These are phyloP conservation scores for Colostygia pectinataria DNA, from an alignment of 2,888 invertebrate species.

Conservation along the genomic window DNA sequence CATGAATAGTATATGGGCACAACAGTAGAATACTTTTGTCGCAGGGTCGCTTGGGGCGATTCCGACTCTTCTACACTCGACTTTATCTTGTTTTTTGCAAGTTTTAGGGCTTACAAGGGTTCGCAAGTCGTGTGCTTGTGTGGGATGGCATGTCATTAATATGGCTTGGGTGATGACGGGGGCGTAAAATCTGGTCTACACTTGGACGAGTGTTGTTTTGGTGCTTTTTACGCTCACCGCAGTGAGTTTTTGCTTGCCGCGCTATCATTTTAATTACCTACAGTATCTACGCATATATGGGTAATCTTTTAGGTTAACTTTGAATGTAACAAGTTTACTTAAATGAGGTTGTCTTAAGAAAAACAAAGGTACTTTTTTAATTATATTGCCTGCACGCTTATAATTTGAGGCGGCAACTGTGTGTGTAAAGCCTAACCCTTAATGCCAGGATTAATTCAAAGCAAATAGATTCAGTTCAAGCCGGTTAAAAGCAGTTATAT, in stretches of 20 bases:
- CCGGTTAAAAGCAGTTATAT: slow-evolving; percentile 22
- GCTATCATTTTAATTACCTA: too few species aligned
- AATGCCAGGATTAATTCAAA: neutral
- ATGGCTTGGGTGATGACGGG: slow-evolving; percentile 1
- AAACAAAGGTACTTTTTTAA: too few species aligned
- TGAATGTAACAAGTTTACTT: too few species aligned
- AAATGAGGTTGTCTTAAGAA: too few species aligned
- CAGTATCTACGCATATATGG: too few species aligned
- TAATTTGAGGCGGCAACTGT: neutral
- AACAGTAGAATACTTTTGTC: slow-evolving; percentile 27
- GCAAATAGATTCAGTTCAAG: slow-evolving; percentile 15
- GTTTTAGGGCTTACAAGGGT: slow-evolving; percentile 24
- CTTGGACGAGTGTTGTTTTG: neutral
- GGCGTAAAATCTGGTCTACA: neutral
- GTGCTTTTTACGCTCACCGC: neutral
- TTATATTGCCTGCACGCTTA: neutral
- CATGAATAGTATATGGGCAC: slow-evolving; percentile 43
- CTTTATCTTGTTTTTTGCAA: slow-evolving; percentile 28
- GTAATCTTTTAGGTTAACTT: too few species aligned
- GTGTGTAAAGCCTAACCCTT: slow-evolving; percentile 7
- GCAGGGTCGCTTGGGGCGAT: slow-evolving; percentile 25
- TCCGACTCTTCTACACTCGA: slow-evolving; percentile 20
- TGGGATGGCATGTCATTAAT: slow-evolving; percentile 20
- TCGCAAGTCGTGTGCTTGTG: slow-evolving; percentile 7
- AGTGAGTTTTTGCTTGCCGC: too few species aligned